A percentile compares a stretch with the other conserved stretches of the same genome.
These are phyloP conservation scores for Sorex fumeus DNA, from an alignment of 2,113 vertebrate species.

Conservation along the genomic window DNA sequence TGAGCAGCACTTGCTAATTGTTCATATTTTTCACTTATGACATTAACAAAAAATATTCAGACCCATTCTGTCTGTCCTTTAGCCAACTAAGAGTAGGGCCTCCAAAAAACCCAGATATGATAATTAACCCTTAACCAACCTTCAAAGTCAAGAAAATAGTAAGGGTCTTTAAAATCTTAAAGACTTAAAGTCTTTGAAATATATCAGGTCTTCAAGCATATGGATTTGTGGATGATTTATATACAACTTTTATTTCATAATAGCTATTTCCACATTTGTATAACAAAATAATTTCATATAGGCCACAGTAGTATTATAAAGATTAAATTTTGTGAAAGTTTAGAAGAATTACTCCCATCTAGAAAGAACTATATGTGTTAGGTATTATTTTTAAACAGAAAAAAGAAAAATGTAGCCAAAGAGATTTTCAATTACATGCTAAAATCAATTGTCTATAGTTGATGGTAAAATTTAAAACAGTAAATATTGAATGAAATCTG, in stretches of 20 bases:
- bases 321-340: not conserved
- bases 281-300: not conserved
- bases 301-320: not conserved
- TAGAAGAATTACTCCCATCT: not conserved
- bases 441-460: not conserved
- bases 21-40: not conserved
- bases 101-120: not conserved
- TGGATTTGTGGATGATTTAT: not conserved
- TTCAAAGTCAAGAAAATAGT: not conserved
- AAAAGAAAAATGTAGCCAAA: not conserved
- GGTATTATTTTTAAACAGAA: constrained; percentile 11
- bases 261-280: not conserved
- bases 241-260: not conserved
- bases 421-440: not conserved
- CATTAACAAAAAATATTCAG: not conserved
- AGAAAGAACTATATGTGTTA: not conserved
- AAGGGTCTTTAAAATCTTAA: no score
- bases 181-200: no score
- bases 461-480: not conserved
- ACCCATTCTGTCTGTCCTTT: not conserved
- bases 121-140: not conserved
- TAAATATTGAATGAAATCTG: not conserved
- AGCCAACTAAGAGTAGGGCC: not conserved
- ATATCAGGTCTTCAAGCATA: no score
- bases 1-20: not conserved